A percentile compares a stretch with the other conserved stretches of the same genome.
Evolutionary conservation across 2,113 vertebrate genomes (phyloP).

Genomic region (Nothobranchius kuhntae): DNA sequence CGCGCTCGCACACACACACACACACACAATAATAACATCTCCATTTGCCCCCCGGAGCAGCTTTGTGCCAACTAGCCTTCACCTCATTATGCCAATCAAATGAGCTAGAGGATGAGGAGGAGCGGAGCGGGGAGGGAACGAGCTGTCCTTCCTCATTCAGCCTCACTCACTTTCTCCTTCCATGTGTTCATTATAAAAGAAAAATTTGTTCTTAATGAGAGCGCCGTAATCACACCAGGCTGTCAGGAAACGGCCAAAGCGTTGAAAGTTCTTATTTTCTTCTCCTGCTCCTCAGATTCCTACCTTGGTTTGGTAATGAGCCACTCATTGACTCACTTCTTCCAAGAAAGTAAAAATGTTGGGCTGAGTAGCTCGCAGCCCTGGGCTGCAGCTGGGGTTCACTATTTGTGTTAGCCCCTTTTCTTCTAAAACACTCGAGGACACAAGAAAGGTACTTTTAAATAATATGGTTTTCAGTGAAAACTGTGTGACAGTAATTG

Average conservation of each 20-base stretch:
- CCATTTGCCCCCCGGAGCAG: conserved; percentile 74
- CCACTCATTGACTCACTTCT: conserved; percentile 20
- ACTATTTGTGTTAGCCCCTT: conserved; percentile 12
- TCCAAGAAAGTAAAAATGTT: conserved; percentile 53
- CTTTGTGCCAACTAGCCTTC: conserved; percentile 76
- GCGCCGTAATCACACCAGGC: conserved; percentile 14
- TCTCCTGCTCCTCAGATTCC: not conserved
- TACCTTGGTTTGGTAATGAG: conserved; percentile 34
- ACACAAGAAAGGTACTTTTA: conserved; percentile 46
- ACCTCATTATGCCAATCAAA: conserved; percentile 80
- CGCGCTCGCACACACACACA: conserved; percentile 41
- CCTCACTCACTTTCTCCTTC: conserved; percentile 32
- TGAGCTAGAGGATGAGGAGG: conserved; percentile 9
- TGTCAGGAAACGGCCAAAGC: conserved; percentile 25
- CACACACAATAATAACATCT: conserved; percentile 75
- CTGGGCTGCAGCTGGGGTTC: conserved; percentile 43
- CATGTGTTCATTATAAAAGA: conserved; percentile 54
- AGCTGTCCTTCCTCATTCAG: conserved; percentile 53
- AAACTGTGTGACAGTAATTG: conserved; percentile 25
- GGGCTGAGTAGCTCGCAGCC: conserved; percentile 35
- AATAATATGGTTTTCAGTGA: conserved; percentile 50
- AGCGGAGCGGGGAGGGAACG: conserved; percentile 35
- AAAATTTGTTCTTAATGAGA: conserved; percentile 47
- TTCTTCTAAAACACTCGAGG: conserved; percentile 25
- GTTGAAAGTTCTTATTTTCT: not conserved